Percentiles rank a stretch among this genome's conserved stretches.
phyloP scores from a whole-genome alignment of 2,113 vertebrate species.

The Pitta sordida region DNA sequence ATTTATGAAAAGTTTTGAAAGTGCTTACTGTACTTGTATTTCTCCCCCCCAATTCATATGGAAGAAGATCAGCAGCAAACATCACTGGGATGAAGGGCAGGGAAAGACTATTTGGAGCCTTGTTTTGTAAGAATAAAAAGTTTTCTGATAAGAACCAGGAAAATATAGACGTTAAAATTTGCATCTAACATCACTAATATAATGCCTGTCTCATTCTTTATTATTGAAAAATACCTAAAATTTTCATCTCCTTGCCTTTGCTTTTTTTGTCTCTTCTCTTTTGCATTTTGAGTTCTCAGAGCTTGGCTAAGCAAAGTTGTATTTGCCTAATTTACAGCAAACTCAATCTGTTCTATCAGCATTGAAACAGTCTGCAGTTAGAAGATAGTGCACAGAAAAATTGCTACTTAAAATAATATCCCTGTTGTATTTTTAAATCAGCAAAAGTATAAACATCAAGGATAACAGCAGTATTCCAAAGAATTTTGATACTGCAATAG shows the following conservation, averaged over 20 bases:
- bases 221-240: not conserved
- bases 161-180: not conserved
- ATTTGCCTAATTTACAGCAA: slow-evolving; percentile 13
- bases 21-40: not conserved
- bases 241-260: not conserved
- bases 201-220: not conserved
- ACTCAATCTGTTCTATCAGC: not conserved
- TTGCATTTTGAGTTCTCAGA: not conserved
- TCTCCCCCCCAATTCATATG: not conserved
- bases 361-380: not conserved
- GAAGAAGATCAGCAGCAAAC: not conserved
- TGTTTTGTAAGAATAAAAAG: not conserved
- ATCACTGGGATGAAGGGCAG: not conserved
- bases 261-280: not conserved
- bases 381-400: not conserved
- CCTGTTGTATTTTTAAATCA: not conserved
- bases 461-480: not conserved
- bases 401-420: not conserved
- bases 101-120: not conserved
- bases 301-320: not conserved
- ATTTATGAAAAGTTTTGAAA: not conserved
- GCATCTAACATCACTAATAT: not conserved
- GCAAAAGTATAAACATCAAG: not conserved
- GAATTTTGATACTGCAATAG: not conserved
- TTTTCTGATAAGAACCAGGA: not conserved